A percentile compares a stretch with the other conserved stretches of the same genome.
These are phyloP conservation scores for Hydropsyche tenuis DNA, from an alignment of 1,140 invertebrate species.

Conservation along the genomic window DNA sequence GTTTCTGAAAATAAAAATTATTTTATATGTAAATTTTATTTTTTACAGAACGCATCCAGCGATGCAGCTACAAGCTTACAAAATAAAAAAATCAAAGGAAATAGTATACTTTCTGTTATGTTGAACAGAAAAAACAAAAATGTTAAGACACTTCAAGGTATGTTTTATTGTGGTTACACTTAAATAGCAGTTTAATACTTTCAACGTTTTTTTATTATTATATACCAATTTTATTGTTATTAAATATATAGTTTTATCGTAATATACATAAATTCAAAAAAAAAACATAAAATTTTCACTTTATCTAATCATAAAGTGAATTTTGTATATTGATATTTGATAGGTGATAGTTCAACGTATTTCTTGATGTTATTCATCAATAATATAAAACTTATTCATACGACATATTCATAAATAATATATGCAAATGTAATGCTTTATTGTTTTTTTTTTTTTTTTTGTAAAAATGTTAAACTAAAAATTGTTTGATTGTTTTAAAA, in stretches of 20 bases:
- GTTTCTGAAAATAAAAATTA: no score
- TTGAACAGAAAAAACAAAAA: constrained; percentile 61
- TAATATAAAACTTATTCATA: neutral
- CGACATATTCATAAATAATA: neutral
- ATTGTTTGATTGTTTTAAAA: neutral
- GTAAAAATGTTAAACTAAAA: neutral
- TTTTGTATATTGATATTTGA: neutral
- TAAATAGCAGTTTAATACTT: constrained; percentile 2
- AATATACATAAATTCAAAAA: neutral
- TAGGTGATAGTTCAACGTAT: neutral
- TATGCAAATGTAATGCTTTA: neutral
- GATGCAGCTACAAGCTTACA: neutral
- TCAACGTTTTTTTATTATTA: no score
- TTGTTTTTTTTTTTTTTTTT: neutral
- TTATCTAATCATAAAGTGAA: neutral
- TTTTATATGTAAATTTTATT: no score
- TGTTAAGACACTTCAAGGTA: constrained; percentile 61
- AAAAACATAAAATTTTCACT: neutral
- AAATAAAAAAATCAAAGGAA: constrained; percentile 47
- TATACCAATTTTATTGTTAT: neutral
- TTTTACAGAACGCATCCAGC: neutral
- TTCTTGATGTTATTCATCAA: neutral
- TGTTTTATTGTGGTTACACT: constrained; percentile 15
- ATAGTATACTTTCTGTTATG: constrained; percentile 61
- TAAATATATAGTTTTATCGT: neutral